Conservation (phyloP, 2,888 invertebrate genomes). For the Pollenia amentaria region DNA sequence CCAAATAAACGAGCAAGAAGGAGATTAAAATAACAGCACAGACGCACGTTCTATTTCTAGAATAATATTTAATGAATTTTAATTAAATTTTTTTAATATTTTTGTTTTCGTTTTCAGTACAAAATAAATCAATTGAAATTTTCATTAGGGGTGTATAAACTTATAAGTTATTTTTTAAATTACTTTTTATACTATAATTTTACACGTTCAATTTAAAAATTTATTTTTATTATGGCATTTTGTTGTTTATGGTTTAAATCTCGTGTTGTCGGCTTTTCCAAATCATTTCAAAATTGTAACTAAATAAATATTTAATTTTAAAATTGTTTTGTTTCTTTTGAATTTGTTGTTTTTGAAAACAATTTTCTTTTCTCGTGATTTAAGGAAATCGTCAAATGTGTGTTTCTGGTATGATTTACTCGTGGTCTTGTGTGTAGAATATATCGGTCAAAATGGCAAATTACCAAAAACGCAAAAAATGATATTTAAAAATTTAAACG, state of each 20-base stretch:
- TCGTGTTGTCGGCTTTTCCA: conserved; percentile 57
- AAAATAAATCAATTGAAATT: conserved; percentile 48
- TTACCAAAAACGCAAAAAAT: conserved; percentile 81
- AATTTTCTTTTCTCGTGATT: conserved; percentile 7
- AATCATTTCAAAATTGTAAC: conserved; percentile 10
- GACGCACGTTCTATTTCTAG: conserved; percentile 51
- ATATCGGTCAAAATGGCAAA: conserved; percentile 77
- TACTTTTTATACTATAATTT: conserved; percentile 18
- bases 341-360: conserved; percentile 36
- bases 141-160: neutral
- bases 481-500: conserved; percentile 60
- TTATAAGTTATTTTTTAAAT: neutral
- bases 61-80: conserved; percentile 44
- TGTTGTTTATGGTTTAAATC: conserved; percentile 34
- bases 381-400: conserved; percentile 59
- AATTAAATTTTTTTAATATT: neutral
- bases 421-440: neutral
- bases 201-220: conserved; percentile 8
- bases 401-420: conserved; percentile 43
- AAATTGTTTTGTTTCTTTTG: conserved; percentile 31
- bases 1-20: neutral
- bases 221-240: conserved; percentile 19
- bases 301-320: conserved; percentile 5
- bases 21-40: conserved; percentile 24
- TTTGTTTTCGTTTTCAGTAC: neutral